Evolutionary conservation across 2,113 vertebrate genomes (phyloP).

Genomic region (Mirza zaza): DNA sequence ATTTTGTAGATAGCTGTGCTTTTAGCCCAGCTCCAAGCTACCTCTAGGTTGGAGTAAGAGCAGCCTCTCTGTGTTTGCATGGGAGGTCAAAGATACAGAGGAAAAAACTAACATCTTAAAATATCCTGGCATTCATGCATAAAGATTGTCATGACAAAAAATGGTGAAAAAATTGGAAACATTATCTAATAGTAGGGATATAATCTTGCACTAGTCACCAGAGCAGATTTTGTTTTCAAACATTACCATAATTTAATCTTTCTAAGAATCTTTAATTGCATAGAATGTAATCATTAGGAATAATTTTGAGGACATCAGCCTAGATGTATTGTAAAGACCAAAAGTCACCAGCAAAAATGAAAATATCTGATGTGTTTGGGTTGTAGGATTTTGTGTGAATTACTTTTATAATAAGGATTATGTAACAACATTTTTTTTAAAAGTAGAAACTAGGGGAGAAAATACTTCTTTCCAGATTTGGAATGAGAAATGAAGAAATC

Average conservation of each 20-base stretch:
- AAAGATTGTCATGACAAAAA: neutral
- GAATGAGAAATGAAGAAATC: constrained; percentile 62
- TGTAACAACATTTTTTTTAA: neutral
- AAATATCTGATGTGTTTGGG: constrained; percentile 51
- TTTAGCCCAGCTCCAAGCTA: neutral
- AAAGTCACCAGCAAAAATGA: constrained; percentile 42
- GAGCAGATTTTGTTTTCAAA: neutral
- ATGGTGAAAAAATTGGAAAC: neutral
- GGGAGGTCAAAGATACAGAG: neutral
- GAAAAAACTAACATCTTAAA: constrained; percentile 37
- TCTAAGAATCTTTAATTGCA: constrained; percentile 36
- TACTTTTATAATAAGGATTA: constrained; percentile 43
- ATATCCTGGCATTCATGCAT: neutral
- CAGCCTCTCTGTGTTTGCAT: neutral
- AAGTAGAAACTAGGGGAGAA: constrained; percentile 42
- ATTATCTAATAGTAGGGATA: neutral
- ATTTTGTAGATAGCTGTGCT: neutral
- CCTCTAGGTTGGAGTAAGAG: neutral
- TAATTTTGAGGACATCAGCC: constrained; percentile 45
- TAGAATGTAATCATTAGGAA: constrained; percentile 21
- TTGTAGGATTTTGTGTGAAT: constrained; percentile 45
- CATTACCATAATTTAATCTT: constrained; percentile 29
- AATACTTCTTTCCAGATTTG: constrained; percentile 49
- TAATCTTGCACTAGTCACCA: neutral
- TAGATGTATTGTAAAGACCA: neutral